These are phyloP conservation scores for Tragelaphus scriptus DNA, from an alignment of 2,113 vertebrate genomes.

Conservation along the genomic window DNA sequence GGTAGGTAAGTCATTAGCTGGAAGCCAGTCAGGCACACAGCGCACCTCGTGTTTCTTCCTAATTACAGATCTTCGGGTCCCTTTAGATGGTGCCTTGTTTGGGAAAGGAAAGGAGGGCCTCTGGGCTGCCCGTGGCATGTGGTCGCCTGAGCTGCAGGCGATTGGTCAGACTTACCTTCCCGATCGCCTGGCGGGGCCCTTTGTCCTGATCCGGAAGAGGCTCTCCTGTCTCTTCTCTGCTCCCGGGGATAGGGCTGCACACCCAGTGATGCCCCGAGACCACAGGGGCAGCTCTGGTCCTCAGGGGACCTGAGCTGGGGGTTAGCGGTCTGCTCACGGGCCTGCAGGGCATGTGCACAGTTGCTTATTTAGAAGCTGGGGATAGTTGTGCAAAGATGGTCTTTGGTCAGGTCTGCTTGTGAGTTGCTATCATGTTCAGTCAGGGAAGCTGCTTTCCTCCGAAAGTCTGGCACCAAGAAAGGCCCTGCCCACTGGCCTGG, in stretches of 20 bases:
- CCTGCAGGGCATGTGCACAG: rapidly evolving
- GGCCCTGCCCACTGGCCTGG: not conserved
- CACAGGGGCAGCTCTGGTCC: not conserved
- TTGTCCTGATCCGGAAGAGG: not conserved
- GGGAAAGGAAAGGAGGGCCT: not conserved
- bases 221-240: not conserved
- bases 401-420: not conserved
- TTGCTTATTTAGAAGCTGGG: not conserved
- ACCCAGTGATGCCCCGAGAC: not conserved
- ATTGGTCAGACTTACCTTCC: not conserved
- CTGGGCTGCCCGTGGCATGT: too few relatives aligned
- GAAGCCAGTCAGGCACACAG: not conserved
- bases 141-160: not conserved
- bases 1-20: not conserved
- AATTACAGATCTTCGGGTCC: not conserved
- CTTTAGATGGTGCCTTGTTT: not conserved
- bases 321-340: not conserved
- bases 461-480: not conserved
- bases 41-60: not conserved
- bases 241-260: not conserved
- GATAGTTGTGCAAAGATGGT: not conserved
- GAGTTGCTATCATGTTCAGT: not conserved
- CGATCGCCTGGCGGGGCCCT: too few relatives aligned
- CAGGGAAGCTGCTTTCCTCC: not conserved
- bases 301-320: not conserved